Evolutionary conservation across 1,140 invertebrate genomes (phyloP), one percentile per base, ranked within the genome.

Genomic region (Pachypsylla venusta): DNA sequence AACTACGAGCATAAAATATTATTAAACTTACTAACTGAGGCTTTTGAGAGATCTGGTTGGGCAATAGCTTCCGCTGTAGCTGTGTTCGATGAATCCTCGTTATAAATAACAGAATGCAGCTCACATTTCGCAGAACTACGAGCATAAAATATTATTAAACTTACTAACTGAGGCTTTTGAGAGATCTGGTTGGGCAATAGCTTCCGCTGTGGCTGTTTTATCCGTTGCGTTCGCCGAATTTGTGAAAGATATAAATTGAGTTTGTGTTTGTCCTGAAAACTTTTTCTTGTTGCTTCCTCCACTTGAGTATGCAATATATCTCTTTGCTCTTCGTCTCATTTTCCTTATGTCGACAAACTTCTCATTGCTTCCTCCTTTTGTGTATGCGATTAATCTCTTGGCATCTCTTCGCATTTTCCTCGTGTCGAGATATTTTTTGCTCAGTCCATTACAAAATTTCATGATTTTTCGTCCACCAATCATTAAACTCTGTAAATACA

Each of bases 41-140:
- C 82, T 64, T 79, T 78, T 1, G 85, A 87, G 19, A 80, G 78
- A 65, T 81, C 77, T 56, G 78, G 78, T 39, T 77, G 79, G 7
- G 85, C 83, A 68, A 86, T 81, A n/a, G n/a, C n/a, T n/a, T n/a
- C n/a, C 0, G 86, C 85, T 69, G 81, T 84, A 14, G 85, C 86
- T 25, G 77, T 75, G 13, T 84, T 84, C 24, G 77, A 75, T 62
- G 77, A 69, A 64, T 80, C 77, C 19, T 74, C 75, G n/a, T n/a
- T n/a, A n/a, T n/a, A n/a, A n/a, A n/a, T n/a, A n/a, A n/a, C n/a
- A n/a, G n/a, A n/a, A n/a, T n/a, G n/a, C n/a, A n/a, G n/a, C n/a
- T n/a, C n/a, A n/a, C n/a, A n/a, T n/a, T 16, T 53, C n/a, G 3
- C 42, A 53, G 3, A 53, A 53, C 22, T 53, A 20, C n/a, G 22